phyloP scores from a whole-genome alignment of 2,888 invertebrate species.

The Drosophila anceps region DNA sequence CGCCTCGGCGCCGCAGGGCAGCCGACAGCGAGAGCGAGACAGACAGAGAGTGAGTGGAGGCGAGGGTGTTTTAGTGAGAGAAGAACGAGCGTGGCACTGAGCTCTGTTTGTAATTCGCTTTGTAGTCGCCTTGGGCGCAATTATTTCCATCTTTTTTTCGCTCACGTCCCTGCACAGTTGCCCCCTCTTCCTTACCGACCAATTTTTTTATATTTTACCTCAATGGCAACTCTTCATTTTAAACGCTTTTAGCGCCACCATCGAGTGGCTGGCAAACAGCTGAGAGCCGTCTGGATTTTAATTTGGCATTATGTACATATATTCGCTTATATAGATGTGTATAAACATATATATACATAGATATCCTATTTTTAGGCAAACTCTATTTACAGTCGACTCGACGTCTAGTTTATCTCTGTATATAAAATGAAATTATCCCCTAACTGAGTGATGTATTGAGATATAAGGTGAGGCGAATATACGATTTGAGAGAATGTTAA shows the following conservation, averaged over 20 bases:
- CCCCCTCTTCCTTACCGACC: not conserved
- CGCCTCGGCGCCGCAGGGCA: conserved; percentile 42
- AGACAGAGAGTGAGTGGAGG: not conserved
- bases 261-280: conserved; percentile 73
- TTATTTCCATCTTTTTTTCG: conserved; percentile 63
- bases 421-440: not conserved
- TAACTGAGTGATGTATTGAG: not conserved
- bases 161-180: not conserved
- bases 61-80: not conserved
- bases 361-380: conserved; percentile 4
- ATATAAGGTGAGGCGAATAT: not conserved
- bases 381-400: conserved; percentile 10
- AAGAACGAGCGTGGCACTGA: conserved; percentile 38
- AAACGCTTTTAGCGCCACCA: conserved; percentile 65
- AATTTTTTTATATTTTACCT: conserved; percentile 22
- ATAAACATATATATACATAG: not conserved
- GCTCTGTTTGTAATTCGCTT: conserved; percentile 74
- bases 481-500: not conserved
- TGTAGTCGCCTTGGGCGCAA: conserved; percentile 79
- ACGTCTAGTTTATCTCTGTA: not conserved
- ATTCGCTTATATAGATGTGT: not conserved
- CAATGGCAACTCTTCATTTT: conserved; percentile 51
- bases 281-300: conserved; percentile 58
- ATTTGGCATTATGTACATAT: conserved; percentile 35
- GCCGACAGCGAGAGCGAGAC: conserved; percentile 13